Evolutionary conservation across 2,888 invertebrate species (phyloP), one percentile per base, ranked within the genome.

Genomic region (Orgyia antiqua): DNA sequence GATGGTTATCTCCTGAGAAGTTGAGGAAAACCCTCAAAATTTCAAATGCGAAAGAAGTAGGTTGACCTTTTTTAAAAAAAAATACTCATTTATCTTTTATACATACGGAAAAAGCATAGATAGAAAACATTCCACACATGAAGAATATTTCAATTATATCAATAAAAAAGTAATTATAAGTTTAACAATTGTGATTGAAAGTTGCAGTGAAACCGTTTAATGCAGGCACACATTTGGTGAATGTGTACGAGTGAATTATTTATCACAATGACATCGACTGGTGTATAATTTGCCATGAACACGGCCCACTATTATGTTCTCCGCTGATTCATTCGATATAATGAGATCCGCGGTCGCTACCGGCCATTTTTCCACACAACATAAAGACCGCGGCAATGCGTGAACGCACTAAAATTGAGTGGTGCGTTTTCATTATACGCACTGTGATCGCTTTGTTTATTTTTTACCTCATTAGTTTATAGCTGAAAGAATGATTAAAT

Each of bases 311-410:
- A 79, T 79, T 76, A 76, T 69, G 62, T 59, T 71, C 71, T 75
- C 67, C 61, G 71, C 58, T 82, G 67, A 82, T 76, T 83, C 82
- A 83, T 77, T 72, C 72, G 41, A 70, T 68, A 71, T 82, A 83
- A 83, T 79, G 79, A 83, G 76, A 56, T 38, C 50, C 45, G 47
- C 46, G 45, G 53, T 57, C 46, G 68, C 75, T 73, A 75, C 77
- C 68, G 68, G 51, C 71, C 58, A 63, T 62, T 57, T 59, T 54
- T 59, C 42, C 45, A 46, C 40, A 47, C 39, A 39, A 38, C 34
- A 37, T 29, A 50, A 44, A 44, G 46, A 34, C 29, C 41, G 31
- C 26, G 33, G 31, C 39, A 28, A 17, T 43, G 42, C 42, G 49
- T 53, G 52, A 49, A 53, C 40, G 41, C 45, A 42, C 39, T 48